Evolutionary conservation across 2,113 vertebrate genomes (phyloP).

Genomic region (Otocyon megalotis): DNA sequence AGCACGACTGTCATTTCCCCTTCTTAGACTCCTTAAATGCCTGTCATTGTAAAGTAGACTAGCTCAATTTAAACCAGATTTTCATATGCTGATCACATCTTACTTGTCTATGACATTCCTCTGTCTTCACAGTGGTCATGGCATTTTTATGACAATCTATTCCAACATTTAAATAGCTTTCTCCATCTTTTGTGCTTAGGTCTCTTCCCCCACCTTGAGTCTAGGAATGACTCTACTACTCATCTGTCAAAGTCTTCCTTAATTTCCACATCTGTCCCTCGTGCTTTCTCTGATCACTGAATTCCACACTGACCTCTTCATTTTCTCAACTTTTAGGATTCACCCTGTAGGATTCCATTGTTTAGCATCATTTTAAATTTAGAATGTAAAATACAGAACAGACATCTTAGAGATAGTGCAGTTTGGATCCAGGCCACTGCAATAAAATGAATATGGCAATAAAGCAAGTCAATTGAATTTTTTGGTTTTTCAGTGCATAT

Average conservation of each 20-base stretch:
- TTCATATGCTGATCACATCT: neutral
- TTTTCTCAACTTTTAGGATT: neutral
- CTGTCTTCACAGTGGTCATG: neutral
- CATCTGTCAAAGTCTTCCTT: neutral
- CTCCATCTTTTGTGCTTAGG: neutral
- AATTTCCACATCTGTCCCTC: neutral
- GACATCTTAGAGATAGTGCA: neutral
- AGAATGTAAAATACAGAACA: neutral
- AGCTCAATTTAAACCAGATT: neutral
- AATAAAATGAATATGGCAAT: neutral
- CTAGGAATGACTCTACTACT: neutral
- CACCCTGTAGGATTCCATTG: neutral
- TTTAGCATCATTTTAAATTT: neutral
- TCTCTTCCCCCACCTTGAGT: fast-evolving
- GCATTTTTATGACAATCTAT: neutral
- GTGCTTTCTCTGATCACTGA: neutral
- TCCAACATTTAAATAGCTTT: neutral
- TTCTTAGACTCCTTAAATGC: neutral
- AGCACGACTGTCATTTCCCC: neutral
- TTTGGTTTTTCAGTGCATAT: neutral
- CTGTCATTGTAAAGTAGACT: neutral
- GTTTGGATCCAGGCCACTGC: neutral
- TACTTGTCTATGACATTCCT: neutral
- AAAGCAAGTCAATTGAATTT: neutral
- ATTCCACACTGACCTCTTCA: neutral